Conservation (phyloP, 2,888 invertebrate species). For the Nemapogon koenigi region DNA sequence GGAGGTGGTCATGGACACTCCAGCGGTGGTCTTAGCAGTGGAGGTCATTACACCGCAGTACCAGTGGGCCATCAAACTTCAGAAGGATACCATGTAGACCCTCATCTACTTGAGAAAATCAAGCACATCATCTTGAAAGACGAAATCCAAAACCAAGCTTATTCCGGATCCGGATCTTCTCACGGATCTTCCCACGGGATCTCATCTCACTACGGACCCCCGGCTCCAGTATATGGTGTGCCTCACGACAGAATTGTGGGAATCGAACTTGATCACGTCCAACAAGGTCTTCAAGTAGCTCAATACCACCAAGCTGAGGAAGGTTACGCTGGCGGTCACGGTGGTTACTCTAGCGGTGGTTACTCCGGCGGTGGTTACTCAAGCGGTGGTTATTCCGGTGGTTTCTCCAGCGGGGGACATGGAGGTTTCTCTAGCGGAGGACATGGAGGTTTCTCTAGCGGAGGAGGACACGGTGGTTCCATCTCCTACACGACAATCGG, state of each 20-base stretch:
- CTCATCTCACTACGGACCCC: slow-evolving; percentile 74
- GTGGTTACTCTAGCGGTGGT: slow-evolving; percentile 30
- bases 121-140: slow-evolving; percentile 85
- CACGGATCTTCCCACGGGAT: slow-evolving; percentile 46
- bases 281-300: slow-evolving; percentile 87
- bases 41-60: slow-evolving; percentile 78
- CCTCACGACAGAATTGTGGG: slow-evolving; percentile 76
- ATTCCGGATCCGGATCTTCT: slow-evolving; percentile 55
- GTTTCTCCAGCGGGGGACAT: slow-evolving; percentile 29
- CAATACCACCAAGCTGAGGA: slow-evolving; percentile 80
- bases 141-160: slow-evolving; percentile 67
- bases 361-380: slow-evolving; percentile 22
- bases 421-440: slow-evolving; percentile 15
- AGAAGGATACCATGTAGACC: slow-evolving; percentile 84
- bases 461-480: slow-evolving; percentile 28
- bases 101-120: slow-evolving; percentile 80
- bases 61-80: slow-evolving; percentile 79
- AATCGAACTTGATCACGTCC: slow-evolving; percentile 83
- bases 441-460: slow-evolving; percentile 22
- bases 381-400: slow-evolving; percentile 24
- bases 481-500: slow-evolving; percentile 45
- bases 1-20: slow-evolving; percentile 61
- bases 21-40: slow-evolving; percentile 57
- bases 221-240: slow-evolving; percentile 73
- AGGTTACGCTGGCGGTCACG: slow-evolving; percentile 43